Evolutionary conservation across 2,113 vertebrate genomes (phyloP).

Genomic region (Leucopsar rothschildi): DNA sequence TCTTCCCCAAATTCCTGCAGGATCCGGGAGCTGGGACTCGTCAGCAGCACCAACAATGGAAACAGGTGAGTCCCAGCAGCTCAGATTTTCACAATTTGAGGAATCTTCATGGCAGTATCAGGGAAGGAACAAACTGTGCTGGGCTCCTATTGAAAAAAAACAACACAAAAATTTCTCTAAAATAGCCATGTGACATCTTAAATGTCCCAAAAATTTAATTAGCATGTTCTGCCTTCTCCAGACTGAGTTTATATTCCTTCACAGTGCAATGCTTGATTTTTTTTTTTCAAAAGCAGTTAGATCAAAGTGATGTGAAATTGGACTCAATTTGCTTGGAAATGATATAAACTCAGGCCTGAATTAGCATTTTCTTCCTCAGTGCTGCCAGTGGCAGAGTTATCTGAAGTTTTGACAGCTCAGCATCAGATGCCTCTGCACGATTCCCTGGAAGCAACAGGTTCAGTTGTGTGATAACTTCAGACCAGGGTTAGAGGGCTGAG

Average conservation of each 20-base stretch:
- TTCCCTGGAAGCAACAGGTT: background rate
- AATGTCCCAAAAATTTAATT: background rate
- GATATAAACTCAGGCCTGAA: background rate
- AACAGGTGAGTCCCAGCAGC: conserved; percentile 36
- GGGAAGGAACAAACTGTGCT: background rate
- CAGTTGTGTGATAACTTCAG: background rate
- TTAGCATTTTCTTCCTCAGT: background rate
- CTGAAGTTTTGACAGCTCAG: background rate
- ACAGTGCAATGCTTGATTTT: background rate
- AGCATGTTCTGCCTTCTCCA: background rate
- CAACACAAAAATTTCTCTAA: background rate
- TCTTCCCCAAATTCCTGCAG: background rate
- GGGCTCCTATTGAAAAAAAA: background rate
- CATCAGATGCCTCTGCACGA: background rate
- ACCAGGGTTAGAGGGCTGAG: background rate
- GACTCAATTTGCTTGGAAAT: background rate
- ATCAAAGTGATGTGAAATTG: background rate
- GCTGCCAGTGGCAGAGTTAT: background rate
- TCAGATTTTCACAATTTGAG: background rate
- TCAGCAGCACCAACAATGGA: conserved; percentile 22
- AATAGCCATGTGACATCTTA: background rate
- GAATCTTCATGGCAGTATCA: background rate
- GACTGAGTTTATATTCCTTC: background rate
- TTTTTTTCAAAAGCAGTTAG: background rate
- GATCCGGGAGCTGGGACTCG: background rate